Conservation (phyloP, 2,888 invertebrate species). For the Resseliella maxima region DNA sequence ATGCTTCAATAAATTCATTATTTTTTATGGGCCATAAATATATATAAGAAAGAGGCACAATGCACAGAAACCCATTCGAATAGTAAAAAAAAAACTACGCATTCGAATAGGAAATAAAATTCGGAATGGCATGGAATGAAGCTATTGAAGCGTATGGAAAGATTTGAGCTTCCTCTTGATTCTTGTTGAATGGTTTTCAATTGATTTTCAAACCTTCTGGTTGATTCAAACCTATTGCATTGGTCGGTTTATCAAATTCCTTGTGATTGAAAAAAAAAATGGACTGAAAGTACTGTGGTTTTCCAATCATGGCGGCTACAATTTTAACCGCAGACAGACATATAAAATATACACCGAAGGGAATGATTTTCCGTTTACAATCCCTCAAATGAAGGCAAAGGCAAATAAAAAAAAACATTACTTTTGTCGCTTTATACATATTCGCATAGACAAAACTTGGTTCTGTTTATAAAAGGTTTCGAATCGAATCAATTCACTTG, state of each 20-base stretch:
- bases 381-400: not conserved
- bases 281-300: slow-evolving; percentile 14
- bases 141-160: not conserved
- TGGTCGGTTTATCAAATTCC: too few relatives aligned
- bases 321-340: slow-evolving; percentile 37
- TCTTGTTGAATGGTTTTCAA: not conserved
- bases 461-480: slow-evolving; percentile 49
- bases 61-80: not conserved
- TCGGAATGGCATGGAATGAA: not conserved
- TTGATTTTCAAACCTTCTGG: not conserved
- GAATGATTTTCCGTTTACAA: not conserved
- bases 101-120: not conserved
- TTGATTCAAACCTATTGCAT: not conserved
- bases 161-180: not conserved
- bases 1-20: not conserved
- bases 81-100: too few relatives aligned
- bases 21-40: not conserved
- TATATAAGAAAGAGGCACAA: not conserved
- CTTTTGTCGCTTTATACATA: not conserved
- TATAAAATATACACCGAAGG: not conserved
- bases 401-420: not conserved
- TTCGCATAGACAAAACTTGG: not conserved
- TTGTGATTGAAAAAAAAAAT: slow-evolving; percentile 6
- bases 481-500: slow-evolving; percentile 4
- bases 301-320: slow-evolving; percentile 4